Evolutionary conservation across 2,113 vertebrate species (phyloP), one percentile per base, ranked within the genome.

Genomic region (Bostrychus sinensis): DNA sequence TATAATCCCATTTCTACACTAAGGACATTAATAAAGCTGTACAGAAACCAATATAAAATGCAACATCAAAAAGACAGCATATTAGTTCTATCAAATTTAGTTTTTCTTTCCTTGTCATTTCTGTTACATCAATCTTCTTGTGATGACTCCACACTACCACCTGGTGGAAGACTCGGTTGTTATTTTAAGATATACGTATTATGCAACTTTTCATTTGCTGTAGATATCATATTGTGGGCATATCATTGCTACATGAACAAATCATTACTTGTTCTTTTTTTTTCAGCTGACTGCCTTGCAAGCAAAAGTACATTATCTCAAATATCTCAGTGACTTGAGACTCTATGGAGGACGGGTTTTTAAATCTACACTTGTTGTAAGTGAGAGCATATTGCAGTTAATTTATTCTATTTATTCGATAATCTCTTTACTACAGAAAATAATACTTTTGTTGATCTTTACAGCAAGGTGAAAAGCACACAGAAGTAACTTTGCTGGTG

Each of bases 291-390:
- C 97, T n/a, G 96, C 96, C 60, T 84, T 99, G 72, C 97, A 99
- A 90, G 97, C 97, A 75, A 99, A 99, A 88, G 96, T 98, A 34
- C 95, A 98, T 90, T 99, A 99, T 90, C 93, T 99, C 70, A 98
- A 97, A 91, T 98, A 98, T 85, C 96, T 99, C 87, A 97, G 93
- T 79, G 97, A 99, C 75, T 88, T 99, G 67, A 91, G 97, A 62
- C 90, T 99, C 26, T 99, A 99, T 7, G 97, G 97, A 64, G 97
- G 97, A 41, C 92, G 95, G 51, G 96, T 98, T 57, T 98, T 99
- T 88, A 98, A 96, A 86, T 95, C 97, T 51, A 94, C 91, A 1
- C 87, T 99, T 59, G 84, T 99, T 87, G 97, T 98, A 92, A 95
- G 88, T 91, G 14, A 66, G 46, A 28, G 25, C 1, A 26, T 66